phyloP scores from a whole-genome alignment of 2,888 invertebrate species.

The Brachycybe producta region DNA sequence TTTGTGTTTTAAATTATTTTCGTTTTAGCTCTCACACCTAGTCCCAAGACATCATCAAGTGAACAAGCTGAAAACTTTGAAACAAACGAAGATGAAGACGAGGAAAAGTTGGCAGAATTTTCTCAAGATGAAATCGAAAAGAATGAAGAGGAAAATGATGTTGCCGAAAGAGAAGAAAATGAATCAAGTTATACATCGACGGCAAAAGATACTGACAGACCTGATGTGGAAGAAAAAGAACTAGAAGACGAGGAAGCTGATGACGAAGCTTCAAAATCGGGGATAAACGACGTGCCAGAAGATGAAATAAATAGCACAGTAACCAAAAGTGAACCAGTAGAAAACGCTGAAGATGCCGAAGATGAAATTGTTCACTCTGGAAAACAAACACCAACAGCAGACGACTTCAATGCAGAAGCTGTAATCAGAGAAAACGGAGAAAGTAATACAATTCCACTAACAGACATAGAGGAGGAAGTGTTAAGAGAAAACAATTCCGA shows the following conservation, averaged over 20 bases:
- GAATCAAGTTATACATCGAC: not conserved
- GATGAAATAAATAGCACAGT: too few species aligned
- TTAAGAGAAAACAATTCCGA: not conserved
- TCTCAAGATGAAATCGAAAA: not conserved
- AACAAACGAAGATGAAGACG: not conserved
- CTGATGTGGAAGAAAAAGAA: not conserved
- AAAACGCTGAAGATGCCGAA: conserved; percentile 19
- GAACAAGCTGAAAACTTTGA: not conserved
- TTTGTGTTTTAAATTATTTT: not conserved
- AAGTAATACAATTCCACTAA: conserved; percentile 20
- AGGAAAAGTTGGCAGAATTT: not conserved
- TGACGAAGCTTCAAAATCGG: too few species aligned
- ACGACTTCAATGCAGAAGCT: not conserved
- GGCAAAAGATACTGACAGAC: not conserved
- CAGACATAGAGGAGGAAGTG: not conserved
- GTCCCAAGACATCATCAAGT: conserved; percentile 11
- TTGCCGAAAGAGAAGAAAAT: conserved; percentile 6
- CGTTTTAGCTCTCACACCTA: conserved; percentile 15
- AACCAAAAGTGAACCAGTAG: too few species aligned
- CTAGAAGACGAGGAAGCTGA: not conserved
- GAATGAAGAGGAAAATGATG: not conserved
- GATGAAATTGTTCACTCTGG: conserved; percentile 14
- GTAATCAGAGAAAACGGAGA: not conserved
- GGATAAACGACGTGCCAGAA: too few species aligned
- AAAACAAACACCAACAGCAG: not conserved